Conservation (phyloP, 2,888 invertebrate species). For the Ophion ellenae region DNA sequence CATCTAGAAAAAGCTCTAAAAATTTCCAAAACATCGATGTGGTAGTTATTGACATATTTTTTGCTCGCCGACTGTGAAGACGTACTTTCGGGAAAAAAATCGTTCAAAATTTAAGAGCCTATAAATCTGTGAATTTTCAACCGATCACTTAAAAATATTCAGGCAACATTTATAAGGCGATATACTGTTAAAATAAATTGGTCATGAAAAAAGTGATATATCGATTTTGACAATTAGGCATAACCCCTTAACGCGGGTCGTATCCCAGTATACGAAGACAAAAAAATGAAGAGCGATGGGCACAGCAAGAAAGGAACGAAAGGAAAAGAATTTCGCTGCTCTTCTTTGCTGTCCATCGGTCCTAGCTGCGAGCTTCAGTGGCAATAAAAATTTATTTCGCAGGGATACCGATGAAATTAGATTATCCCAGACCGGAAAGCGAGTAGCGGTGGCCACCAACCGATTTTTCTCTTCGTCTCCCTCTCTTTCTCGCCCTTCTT, state of each 20-base stretch:
- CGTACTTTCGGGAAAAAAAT: too few species aligned
- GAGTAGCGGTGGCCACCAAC: constrained; percentile 64
- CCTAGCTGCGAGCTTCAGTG: constrained; percentile 68
- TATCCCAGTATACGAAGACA: constrained; percentile 43
- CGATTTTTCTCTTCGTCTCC: constrained; percentile 46
- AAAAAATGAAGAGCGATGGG: constrained; percentile 47
- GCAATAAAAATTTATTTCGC: constrained; percentile 76
- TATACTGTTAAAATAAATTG: background rate
- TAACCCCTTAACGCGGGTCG: background rate
- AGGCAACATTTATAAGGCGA: too few species aligned
- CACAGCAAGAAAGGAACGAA: constrained; percentile 38
- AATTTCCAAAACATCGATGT: too few species aligned
- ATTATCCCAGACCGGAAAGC: constrained; percentile 72
- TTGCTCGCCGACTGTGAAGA: too few species aligned
- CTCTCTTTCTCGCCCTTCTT: constrained; percentile 4
- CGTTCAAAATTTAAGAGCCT: too few species aligned
- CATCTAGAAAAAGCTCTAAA: too few species aligned
- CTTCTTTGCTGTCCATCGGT: constrained; percentile 57
- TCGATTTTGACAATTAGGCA: too few species aligned
- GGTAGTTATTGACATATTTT: too few species aligned
- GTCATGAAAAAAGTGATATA: too few species aligned
- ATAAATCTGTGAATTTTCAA: too few species aligned
- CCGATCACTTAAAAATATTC: too few species aligned
- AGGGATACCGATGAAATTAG: constrained; percentile 72
- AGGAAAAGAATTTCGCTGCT: constrained; percentile 44